Evolutionary conservation across 1,140 invertebrate genomes (phyloP).

Genomic region (Brachionus manjavacas): DNA sequence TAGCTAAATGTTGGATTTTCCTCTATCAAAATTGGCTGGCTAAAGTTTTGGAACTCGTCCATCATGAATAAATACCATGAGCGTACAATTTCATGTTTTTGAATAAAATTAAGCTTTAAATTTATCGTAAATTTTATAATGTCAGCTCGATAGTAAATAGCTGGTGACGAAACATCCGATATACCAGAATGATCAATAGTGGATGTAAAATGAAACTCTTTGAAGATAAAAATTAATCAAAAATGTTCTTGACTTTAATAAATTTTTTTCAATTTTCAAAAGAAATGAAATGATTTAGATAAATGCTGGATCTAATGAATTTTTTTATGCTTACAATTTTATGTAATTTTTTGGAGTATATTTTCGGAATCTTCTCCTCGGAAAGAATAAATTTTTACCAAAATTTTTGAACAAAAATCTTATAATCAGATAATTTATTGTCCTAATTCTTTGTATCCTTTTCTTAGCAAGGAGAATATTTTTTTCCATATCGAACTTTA

Average conservation of each 20-base stretch:
- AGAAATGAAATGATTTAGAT: not conserved
- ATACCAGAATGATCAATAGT: not conserved
- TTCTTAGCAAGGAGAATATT: too few species aligned
- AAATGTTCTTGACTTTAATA: not conserved
- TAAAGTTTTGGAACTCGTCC: not conserved
- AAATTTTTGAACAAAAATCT: too few species aligned
- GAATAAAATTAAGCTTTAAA: not conserved
- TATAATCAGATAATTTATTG: too few species aligned
- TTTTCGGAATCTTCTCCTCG: too few species aligned
- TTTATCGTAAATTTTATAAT: not conserved
- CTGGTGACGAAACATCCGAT: not conserved
- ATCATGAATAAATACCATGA: not conserved
- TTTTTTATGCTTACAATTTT: too few species aligned
- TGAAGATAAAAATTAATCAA: not conserved
- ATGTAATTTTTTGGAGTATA: too few species aligned
- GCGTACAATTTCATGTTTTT: not conserved
- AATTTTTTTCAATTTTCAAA: not conserved
- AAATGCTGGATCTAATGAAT: too few species aligned
- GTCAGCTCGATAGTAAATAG: not conserved
- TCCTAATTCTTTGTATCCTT: too few species aligned
- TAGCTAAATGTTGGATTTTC: constrained; percentile 11
- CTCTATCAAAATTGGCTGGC: not conserved
- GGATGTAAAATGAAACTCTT: not conserved
- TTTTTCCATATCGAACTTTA: too few species aligned
- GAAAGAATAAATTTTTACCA: too few species aligned